Evolutionary conservation across 2,888 invertebrate genomes (phyloP).

Genomic region (Ptychoptera contaminata): DNA sequence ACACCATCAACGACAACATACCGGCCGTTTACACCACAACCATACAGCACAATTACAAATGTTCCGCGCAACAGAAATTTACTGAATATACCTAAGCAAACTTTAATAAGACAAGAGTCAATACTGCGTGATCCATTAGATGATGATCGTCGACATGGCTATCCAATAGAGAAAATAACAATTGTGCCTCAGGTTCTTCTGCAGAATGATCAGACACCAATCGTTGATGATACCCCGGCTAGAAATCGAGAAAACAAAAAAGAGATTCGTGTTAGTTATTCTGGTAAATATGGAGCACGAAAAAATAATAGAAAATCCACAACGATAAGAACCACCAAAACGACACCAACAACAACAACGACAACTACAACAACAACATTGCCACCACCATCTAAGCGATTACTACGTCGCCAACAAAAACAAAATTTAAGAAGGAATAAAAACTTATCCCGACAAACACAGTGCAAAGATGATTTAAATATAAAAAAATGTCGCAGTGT

Average conservation of each 20-base stretch:
- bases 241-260: slow-evolving; percentile 5
- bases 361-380: slow-evolving; percentile 11
- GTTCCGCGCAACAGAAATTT: not conserved
- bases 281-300: not conserved
- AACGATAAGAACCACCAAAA: slow-evolving; percentile 6
- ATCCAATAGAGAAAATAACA: slow-evolving; percentile 19
- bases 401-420: slow-evolving; percentile 10
- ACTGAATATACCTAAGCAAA: slow-evolving; percentile 8
- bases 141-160: slow-evolving; percentile 13
- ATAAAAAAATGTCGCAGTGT: too few species aligned
- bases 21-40: slow-evolving; percentile 2
- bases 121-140: not conserved
- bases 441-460: too few species aligned
- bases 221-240: slow-evolving; percentile 9
- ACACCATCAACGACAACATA: slow-evolving; percentile 10
- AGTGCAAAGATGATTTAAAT: too few species aligned
- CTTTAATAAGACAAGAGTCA: slow-evolving; percentile 7
- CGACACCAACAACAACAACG: slow-evolving; percentile 7
- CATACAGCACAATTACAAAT: not conserved
- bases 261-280: slow-evolving; percentile 8
- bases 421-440: too few species aligned
- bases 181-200: slow-evolving; percentile 27
- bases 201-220: slow-evolving; percentile 23
- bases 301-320: slow-evolving; percentile 9
- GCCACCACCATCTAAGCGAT: slow-evolving; percentile 9